Percentiles rank a stretch among this genome's conserved stretches.
These are phyloP conservation scores for Marisa cornuarietis DNA, from an alignment of 1,140 invertebrate genomes.

Conservation along the genomic window DNA sequence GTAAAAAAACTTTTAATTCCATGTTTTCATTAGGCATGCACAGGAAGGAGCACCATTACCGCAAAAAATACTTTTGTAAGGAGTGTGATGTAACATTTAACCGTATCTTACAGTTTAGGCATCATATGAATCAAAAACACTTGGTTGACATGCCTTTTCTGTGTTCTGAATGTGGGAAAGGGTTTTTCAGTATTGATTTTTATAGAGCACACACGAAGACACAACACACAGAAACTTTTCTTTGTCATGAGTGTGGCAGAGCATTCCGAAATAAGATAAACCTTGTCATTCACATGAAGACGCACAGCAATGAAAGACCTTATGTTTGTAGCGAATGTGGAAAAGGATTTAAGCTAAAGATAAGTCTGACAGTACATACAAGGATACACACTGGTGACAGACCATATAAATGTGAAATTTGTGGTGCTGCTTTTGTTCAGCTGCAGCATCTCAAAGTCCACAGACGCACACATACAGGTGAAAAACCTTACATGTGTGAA, in stretches of 20 bases:
- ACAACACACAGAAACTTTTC: too few relatives aligned
- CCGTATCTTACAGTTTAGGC: too few relatives aligned
- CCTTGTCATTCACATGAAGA: conserved; percentile 25
- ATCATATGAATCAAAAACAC: too few relatives aligned
- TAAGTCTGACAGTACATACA: conserved; percentile 23
- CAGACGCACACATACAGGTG: conserved; percentile 74
- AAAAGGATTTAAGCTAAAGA: conserved; percentile 61
- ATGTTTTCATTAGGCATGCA: too few relatives aligned
- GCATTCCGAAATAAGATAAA: conserved; percentile 75
- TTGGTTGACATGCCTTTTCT: too few relatives aligned
- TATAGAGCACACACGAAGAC: too few relatives aligned
- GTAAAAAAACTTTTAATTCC: too few relatives aligned
- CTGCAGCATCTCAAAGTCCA: conserved; percentile 21
- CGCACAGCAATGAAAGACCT: conserved; percentile 83
- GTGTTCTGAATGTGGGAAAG: too few relatives aligned
- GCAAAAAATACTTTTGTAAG: too few relatives aligned
- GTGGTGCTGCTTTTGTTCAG: conserved; percentile 16
- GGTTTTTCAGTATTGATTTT: too few relatives aligned
- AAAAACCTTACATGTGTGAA: conserved; percentile 31
- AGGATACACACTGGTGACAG: conserved; percentile 30
- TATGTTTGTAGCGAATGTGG: conserved; percentile 87
- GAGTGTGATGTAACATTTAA: too few relatives aligned
- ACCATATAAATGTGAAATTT: conserved; percentile 19
- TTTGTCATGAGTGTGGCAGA: conserved; percentile 73
- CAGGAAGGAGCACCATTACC: too few relatives aligned